Conservation (phyloP, 2,113 vertebrate species). For the Phoxinus phoxinus region DNA sequence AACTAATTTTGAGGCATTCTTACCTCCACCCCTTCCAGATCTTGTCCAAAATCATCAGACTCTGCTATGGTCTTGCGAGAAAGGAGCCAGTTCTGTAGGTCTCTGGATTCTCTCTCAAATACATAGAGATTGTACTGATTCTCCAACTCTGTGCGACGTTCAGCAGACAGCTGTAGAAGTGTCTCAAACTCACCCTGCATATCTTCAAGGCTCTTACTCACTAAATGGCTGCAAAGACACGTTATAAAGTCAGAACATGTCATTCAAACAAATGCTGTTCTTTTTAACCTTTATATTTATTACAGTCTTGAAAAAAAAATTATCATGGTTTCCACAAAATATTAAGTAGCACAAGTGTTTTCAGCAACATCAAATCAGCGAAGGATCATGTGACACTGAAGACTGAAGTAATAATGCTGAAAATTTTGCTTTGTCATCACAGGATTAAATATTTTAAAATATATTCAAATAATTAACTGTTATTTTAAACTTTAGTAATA, state of each 20-base stretch:
- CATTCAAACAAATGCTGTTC: background rate
- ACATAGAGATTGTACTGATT: constrained; percentile 81
- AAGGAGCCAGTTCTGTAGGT: constrained; percentile 83
- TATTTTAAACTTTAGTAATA: too few species aligned
- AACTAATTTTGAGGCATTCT: background rate
- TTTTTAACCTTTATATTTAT: background rate
- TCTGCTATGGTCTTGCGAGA: constrained; percentile 76
- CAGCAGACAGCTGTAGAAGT: constrained; percentile 72
- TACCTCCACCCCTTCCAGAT: constrained; percentile 86
- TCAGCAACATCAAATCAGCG: background rate
- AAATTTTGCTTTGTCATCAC: too few species aligned
- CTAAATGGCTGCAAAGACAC: constrained; percentile 65
- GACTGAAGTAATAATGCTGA: too few species aligned
- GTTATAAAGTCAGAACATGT: background rate
- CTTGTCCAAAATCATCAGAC: constrained; percentile 82
- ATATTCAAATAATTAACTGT: too few species aligned
- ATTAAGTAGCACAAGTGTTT: background rate
- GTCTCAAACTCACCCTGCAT: constrained; percentile 70
- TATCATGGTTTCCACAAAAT: background rate
- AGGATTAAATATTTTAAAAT: too few species aligned
- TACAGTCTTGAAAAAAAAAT: background rate
- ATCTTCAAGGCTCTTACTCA: constrained; percentile 72
- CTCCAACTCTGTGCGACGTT: constrained; percentile 69
- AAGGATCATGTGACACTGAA: too few species aligned
- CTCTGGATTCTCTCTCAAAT: constrained; percentile 81